Evolutionary conservation across 2,797 vertebrate species (phyloP).

Genomic region (Sebastiscus tertius): DNA sequence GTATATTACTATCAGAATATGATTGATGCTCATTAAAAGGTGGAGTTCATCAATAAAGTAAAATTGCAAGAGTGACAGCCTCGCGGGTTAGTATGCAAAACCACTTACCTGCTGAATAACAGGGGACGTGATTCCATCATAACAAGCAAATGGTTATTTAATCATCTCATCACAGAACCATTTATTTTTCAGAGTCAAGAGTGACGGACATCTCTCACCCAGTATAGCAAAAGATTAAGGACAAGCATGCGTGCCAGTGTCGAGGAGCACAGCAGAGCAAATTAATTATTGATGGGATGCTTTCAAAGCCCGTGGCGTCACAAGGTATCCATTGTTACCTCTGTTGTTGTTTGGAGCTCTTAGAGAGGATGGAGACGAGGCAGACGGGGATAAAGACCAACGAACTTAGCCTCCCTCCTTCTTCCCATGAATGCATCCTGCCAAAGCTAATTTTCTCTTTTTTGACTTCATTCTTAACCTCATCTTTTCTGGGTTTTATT

Average conservation of each 20-base stretch:
- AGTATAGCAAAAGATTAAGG: constrained; percentile 45
- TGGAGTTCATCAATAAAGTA: background rate
- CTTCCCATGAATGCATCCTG: constrained; percentile 24
- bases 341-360: constrained; percentile 63
- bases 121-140: constrained; percentile 1
- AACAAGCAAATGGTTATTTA: constrained; percentile 27
- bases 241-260: constrained; percentile 44
- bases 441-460: constrained; percentile 36
- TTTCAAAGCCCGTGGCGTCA: constrained; percentile 66
- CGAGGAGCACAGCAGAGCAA: constrained; percentile 56
- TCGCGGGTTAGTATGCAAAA: constrained; percentile 2
- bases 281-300: constrained; percentile 74
- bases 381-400: constrained; percentile 15
- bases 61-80: background rate
- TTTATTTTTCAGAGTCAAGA: constrained; percentile 30
- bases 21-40: background rate
- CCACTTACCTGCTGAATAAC: background rate
- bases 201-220: constrained; percentile 46
- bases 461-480: constrained; percentile 31
- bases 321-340: constrained; percentile 72
- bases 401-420: constrained; percentile 20
- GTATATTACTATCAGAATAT: background rate
- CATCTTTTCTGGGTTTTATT: constrained; percentile 23
- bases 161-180: constrained; percentile 22
- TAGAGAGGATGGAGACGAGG: constrained; percentile 34